Evolutionary conservation across 1,140 invertebrate genomes (phyloP), one percentile per base, ranked within the genome.

Genomic region (Sitophilus oryzae): DNA sequence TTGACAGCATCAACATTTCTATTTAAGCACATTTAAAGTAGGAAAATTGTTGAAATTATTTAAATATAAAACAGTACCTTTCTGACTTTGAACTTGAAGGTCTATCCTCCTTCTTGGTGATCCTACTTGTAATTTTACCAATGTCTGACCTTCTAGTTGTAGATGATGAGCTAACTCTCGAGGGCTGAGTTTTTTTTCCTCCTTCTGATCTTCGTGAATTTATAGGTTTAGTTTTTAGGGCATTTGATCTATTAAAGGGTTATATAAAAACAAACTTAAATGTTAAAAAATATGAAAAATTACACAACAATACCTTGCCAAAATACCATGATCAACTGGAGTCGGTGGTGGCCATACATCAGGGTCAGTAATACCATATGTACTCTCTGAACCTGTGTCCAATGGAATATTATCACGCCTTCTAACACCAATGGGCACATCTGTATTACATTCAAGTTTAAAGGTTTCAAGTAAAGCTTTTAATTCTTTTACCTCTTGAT

Each of bases 291-390:
- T n/a, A n/a, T n/a, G n/a, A n/a, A n/a, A n/a, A n/a, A n/a, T n/a
- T n/a, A n/a, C n/a, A n/a, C n/a, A n/a, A n/a, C n/a, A n/a, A 10
- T 47, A 56, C 53, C 53, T 50, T 22, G 46, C 5, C 9, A 56
- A 37, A 35, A 38, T 57, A 61, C 60, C 83, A 69, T 90, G 85
- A 70, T 92, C 88, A 3, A 83, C 80, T 55, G 86, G 85, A 47
- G 88, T 86, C 35, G 93, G 89, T 16, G 91, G 82, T n/a, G 91
- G 89, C 93, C 93, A 93, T 0, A 91, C 84, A 74, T 89, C 88
- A 18, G 89, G 88, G 78, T 93, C 89, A 67, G 84, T 77, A 48
- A 82, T 76, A 19, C 86, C 84, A 16, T 84, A 84, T 87, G 88
- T 91, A 25, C 64, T 58, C 41, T 18, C 21, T 19, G 38, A 34